phyloP scores from a whole-genome alignment of 2,888 invertebrate species.

The Mamestra brassicae region DNA sequence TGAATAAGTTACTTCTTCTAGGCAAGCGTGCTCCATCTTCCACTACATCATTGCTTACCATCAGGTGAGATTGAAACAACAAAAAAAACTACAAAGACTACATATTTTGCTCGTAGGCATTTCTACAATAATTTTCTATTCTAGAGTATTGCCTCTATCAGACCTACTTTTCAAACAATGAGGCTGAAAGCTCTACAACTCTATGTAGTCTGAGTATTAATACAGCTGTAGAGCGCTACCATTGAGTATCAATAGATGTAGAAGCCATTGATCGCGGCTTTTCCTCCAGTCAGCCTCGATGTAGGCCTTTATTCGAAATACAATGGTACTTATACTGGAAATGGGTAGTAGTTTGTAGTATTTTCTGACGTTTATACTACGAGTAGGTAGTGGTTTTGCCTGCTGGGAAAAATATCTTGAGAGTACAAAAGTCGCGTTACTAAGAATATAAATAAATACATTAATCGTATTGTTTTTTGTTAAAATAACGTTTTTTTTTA shows the following conservation, averaged over 20 bases:
- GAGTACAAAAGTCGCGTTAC: neutral
- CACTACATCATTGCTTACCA: no score
- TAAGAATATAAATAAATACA: no score
- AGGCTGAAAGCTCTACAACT: constrained; percentile 13
- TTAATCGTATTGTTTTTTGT: no score
- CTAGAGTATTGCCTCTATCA: constrained; percentile 2
- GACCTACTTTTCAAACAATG: constrained; percentile 30
- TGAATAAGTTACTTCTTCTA: no score
- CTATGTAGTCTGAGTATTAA: constrained; percentile 20
- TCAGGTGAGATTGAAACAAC: no score
- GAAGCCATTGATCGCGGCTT: constrained; percentile 28
- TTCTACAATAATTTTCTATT: constrained; percentile 12
- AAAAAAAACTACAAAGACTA: neutral
- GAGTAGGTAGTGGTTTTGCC: neutral
- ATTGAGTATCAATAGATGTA: constrained; percentile 43
- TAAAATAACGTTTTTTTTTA: no score
- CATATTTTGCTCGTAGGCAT: neutral
- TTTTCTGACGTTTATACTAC: neutral
- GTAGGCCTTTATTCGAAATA: constrained; percentile 34
- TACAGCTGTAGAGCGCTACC: constrained; percentile 12
- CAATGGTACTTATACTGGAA: constrained; percentile 20
- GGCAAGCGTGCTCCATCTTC: no score
- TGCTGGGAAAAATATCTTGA: neutral
- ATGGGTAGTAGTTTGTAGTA: constrained; percentile 10
- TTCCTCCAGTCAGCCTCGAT: neutral